Evolutionary conservation across 2,888 invertebrate genomes (phyloP).

Genomic region (Drosophila siamana): DNA sequence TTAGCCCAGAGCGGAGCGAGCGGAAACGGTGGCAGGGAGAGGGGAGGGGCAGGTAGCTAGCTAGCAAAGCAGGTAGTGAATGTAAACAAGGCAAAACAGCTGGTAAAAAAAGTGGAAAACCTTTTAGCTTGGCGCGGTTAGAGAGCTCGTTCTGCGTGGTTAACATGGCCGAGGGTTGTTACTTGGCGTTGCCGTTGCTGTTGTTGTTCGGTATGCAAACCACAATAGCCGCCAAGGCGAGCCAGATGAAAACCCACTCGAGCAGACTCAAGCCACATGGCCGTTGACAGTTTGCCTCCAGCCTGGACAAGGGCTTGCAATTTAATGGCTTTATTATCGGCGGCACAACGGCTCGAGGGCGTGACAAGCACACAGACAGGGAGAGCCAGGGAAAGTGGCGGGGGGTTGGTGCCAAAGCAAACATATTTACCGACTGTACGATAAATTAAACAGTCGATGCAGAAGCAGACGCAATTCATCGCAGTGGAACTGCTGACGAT

Average conservation of each 20-base stretch:
- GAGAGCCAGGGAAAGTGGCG: not conserved
- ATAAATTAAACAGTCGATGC: conserved; percentile 68
- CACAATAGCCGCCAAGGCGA: conserved; percentile 55
- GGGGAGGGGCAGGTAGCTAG: not conserved
- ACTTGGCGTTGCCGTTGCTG: not conserved
- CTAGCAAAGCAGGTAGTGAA: conserved; percentile 19
- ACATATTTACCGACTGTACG: conserved; percentile 64
- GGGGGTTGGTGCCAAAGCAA: conserved; percentile 46
- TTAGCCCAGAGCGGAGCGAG: conserved; percentile 30
- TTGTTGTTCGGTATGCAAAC: conserved; percentile 57
- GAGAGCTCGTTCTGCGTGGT: conserved; percentile 1
- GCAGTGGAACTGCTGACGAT: conserved; percentile 50
- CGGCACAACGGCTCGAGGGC: conserved; percentile 21
- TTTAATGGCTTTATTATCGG: conserved; percentile 80
- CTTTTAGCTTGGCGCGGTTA: conserved; percentile 42
- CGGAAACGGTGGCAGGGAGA: not conserved
- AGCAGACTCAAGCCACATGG: conserved; percentile 42
- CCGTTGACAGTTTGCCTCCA: conserved; percentile 59
- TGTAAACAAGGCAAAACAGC: conserved; percentile 59
- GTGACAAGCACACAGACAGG: not conserved
- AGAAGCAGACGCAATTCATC: conserved; percentile 20
- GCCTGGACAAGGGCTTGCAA: conserved; percentile 44
- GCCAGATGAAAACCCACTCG: conserved; percentile 39
- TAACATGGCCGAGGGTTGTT: conserved; percentile 18
- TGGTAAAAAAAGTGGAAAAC: conserved; percentile 47